Percentiles rank a stretch among this genome's conserved stretches.
phyloP scores from a whole-genome alignment of 1,140 invertebrate species.

The Apis laboriosa region DNA sequence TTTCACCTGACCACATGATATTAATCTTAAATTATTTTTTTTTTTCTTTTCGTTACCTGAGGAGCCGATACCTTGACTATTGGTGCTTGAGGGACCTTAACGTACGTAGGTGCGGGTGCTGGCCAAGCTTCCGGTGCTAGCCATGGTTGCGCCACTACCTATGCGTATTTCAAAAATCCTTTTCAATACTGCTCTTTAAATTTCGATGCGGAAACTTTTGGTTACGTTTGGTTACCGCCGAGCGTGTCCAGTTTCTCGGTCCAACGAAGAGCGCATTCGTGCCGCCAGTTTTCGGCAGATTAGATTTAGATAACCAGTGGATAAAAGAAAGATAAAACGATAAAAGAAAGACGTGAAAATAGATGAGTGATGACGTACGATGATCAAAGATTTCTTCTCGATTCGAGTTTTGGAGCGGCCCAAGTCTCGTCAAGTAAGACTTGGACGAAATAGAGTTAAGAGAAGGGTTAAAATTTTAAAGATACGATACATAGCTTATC shows the following conservation, averaged over 20 bases:
- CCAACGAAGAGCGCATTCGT: neutral
- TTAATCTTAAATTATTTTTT: neutral
- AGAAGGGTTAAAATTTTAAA: neutral
- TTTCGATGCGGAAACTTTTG: neutral
- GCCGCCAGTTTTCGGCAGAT: neutral
- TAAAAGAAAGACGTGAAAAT: neutral
- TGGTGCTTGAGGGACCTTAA: slow-evolving; percentile 38
- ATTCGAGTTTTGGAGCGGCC: neutral
- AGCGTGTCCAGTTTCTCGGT: slow-evolving; percentile 51
- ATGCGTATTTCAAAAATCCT: slow-evolving; percentile 39
- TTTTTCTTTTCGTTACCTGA: slow-evolving; percentile 24
- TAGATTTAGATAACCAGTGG: neutral
- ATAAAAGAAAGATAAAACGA: too few species aligned
- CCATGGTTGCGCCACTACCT: slow-evolving; percentile 35
- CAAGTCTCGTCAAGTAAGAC: slow-evolving; percentile 19
- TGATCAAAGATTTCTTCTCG: neutral
- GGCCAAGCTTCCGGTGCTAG: slow-evolving; percentile 28
- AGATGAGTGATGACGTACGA: neutral
- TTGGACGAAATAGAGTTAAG: neutral
- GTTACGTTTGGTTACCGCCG: slow-evolving; percentile 44
- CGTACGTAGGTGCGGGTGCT: slow-evolving; percentile 32
- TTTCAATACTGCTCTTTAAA: neutral
- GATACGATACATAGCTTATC: neutral
- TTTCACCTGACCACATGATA: neutral
- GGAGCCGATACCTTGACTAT: slow-evolving; percentile 29